Evolutionary conservation across 1,140 invertebrate genomes (phyloP).

Genomic region (Drosophila obscura): DNA sequence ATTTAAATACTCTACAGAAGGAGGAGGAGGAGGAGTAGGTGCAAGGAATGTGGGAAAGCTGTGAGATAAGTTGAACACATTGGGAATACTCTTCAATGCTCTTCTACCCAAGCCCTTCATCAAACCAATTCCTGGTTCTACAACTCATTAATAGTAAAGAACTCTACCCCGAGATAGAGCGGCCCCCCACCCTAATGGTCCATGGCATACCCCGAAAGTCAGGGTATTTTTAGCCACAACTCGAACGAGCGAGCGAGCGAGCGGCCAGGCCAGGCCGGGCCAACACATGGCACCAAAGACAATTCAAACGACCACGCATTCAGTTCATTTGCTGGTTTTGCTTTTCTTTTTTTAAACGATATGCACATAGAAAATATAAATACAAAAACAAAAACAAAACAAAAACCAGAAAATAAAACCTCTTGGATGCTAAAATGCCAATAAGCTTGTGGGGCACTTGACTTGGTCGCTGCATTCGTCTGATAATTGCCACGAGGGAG

Average conservation of each 20-base stretch:
- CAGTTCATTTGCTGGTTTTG: not conserved
- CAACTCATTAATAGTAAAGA: no score
- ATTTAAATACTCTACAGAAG: no score
- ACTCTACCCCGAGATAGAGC: no score
- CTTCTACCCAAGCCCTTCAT: not conserved
- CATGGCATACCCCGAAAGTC: not conserved
- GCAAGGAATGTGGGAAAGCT: no score
- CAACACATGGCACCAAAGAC: not conserved
- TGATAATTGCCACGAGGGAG: constrained; percentile 9
- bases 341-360: constrained; percentile 7
- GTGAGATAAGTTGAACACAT: no score
- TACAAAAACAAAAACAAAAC: not conserved
- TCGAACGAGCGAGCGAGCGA: no score
- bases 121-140: no score
- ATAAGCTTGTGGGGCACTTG: constrained; percentile 16
- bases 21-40: no score
- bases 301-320: constrained; percentile 10
- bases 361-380: not conserved
- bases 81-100: not conserved
- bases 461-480: not conserved
- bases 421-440: constrained; percentile 36
- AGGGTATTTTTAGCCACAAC: not conserved
- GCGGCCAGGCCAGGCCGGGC: no score
- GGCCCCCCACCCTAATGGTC: not conserved
- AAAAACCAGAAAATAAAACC: constrained; percentile 11